These are phyloP conservation scores for Sminthurinus aureus DNA, from an alignment of 2,888 invertebrate genomes.

Conservation along the genomic window DNA sequence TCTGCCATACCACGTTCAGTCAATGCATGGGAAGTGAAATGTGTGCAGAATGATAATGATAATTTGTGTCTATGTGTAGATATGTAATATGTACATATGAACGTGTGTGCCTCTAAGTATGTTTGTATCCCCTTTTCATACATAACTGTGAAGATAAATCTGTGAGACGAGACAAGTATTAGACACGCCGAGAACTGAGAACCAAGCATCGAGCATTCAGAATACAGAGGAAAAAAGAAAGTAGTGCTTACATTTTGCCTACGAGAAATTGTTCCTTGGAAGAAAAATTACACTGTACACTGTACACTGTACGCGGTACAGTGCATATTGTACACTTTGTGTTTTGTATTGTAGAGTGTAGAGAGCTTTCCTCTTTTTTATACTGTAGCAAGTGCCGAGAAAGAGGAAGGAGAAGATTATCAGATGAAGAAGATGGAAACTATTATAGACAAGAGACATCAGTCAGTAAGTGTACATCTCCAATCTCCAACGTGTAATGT, in stretches of 20 bases:
- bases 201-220: too few species aligned
- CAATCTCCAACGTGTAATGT: too few species aligned
- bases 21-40: background rate
- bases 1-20: background rate
- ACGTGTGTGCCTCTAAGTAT: too few species aligned
- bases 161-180: background rate
- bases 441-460: background rate
- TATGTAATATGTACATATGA: too few species aligned
- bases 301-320: background rate
- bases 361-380: background rate
- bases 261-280: background rate
- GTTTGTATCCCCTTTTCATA: background rate
- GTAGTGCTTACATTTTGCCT: background rate
- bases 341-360: background rate
- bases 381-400: background rate
- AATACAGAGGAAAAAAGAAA: conserved; percentile 20
- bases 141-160: background rate
- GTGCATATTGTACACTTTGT: too few species aligned
- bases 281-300: background rate
- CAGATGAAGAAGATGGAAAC: conserved; percentile 28
- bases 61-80: background rate
- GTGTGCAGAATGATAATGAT: conserved; percentile 1
- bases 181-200: too few species aligned
- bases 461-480: too few species aligned
- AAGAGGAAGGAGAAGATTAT: conserved; percentile 16